Base-by-base conservation (phyloP, 2,888 invertebrate genomes). In the Cactoblastis cactorum region DNA sequence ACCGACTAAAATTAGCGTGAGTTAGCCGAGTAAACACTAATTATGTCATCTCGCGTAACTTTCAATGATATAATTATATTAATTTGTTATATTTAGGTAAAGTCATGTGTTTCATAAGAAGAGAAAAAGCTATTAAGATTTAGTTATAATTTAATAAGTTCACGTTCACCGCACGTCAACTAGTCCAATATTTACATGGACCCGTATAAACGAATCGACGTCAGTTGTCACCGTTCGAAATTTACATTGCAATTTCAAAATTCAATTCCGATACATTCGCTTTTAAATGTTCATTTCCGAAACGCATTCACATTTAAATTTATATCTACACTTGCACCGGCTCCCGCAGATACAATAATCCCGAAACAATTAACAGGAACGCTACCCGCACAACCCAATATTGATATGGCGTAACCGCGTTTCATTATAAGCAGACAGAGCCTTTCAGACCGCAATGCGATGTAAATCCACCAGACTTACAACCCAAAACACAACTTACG, bases 401-500 rank as follows among this genome's bases (percentile, higher is more conserved):
- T 73, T 71, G 76, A 77, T 77, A 75, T 66, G 61, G 71, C 73
- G 67, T 71, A 71, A 71, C 70, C 67, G 67, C 72, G 68, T 67
- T 59, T 67, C 65, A 72, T 74, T 72, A 76, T 74, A 74, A 71
- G 67, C 70, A 69, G 69, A 70, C 73, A 73, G 73, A 77, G 71
- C 76, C 71, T 67, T 65, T 63, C 65, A 65, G 65, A 80, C 81
- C 80, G 74, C 81, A 79, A 65, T 70, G 73, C 73, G 79, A 71
- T 49, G 69, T 67, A 68, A 69, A 73, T 75, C 72, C 58, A 67
- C 68, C 76, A 74, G 47, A 48, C 53, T 59, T 51, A 59, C 58
- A 56, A 54, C 58, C 67, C 68, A 75, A 79, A 80, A 78, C 74
- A 74, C 71, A 71, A 77, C 89, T 89, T 83, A 89, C 89, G 89